Base-by-base conservation (phyloP, 2,113 vertebrate genomes). In the Dinomys branickii region DNA sequence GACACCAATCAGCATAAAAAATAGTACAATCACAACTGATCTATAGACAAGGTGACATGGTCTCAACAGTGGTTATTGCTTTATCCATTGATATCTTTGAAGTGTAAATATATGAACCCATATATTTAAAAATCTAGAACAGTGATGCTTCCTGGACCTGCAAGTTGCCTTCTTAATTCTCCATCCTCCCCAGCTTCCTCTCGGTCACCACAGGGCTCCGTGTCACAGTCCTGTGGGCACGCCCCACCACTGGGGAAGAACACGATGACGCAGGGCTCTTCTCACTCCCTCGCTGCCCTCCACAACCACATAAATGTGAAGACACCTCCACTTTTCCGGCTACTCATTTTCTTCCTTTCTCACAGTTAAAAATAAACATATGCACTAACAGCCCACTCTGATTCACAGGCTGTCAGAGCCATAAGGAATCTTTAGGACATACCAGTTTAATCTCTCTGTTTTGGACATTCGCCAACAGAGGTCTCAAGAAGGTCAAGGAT, bases 351-450 rank as follows among this genome's bases (percentile, higher is more conserved):
- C 87, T 85, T 88, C 47, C 73, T 59, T 94, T 90, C 81, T 81
- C 59, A 17, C 6, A 35, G 67, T 73, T 93, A 91, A 90, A 95
- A 95, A 94, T 87, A 95, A 95, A 87, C 16, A 26, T 19, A 5
- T 6, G 78, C 84, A 52, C 89, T 87, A 89, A 73, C 87, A 94
- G 58, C 61, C 84, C 65, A 63, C 87, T 88, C 90, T 63, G 47
- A 87, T 44, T 90, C 52, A 80, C 19, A 84, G 69, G 12, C 54
- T 84, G 59, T 89, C 50, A 89, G 81, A 95, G 50, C 59, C 59
- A 9, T 44, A n/a, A 88, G 84, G 35, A 47, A 28, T 67, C 56
- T 58, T 89, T 19, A 58, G 47, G 35, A 67, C 69, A 8, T 22
- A 58, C 30, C 35, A 9, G 38, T 33, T 87, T 24, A 80, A 73